A percentile compares a stretch with the other conserved stretches of the same genome.
Conservation (phyloP, 2,888 invertebrate species). For the Eutolmus rufibarbis region DNA sequence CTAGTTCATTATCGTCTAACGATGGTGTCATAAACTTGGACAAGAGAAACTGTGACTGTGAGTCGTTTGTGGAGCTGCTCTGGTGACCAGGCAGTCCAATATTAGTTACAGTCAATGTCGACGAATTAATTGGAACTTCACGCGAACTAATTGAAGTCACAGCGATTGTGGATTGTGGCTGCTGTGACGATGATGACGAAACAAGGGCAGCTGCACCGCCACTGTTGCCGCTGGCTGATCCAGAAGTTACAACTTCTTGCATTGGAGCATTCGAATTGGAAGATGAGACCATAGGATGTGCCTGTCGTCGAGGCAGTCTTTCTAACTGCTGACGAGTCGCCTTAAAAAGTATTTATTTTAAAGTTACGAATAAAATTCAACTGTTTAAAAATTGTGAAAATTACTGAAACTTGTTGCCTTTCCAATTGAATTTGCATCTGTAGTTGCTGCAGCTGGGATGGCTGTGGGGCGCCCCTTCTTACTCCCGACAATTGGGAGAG, state of each 20-base stretch:
- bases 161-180: constrained; percentile 60
- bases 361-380: neutral
- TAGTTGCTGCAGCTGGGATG: constrained; percentile 88
- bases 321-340: constrained; percentile 89
- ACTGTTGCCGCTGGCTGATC: constrained; percentile 56
- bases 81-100: constrained; percentile 51
- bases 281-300: constrained; percentile 71
- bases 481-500: constrained; percentile 95
- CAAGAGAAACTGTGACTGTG: constrained; percentile 59
- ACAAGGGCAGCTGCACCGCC: constrained; percentile 51
- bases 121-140: constrained; percentile 57
- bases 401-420: constrained; percentile 81
- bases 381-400: constrained; percentile 45
- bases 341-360: constrained; percentile 57
- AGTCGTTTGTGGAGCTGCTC: constrained; percentile 50
- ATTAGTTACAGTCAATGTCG: constrained; percentile 53
- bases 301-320: constrained; percentile 83
- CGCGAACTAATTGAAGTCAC: constrained; percentile 59
- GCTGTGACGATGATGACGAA: constrained; percentile 56
- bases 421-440: constrained; percentile 95
- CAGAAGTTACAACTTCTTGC: constrained; percentile 62
- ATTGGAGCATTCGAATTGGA: constrained; percentile 67
- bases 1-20: constrained; percentile 65
- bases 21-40: constrained; percentile 66
- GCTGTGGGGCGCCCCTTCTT: constrained; percentile 71